Percentiles rank a stretch among this genome's conserved stretches.
phyloP scores from a whole-genome alignment of 2,797 vertebrate species.

The Lophotriccus pileatus region DNA sequence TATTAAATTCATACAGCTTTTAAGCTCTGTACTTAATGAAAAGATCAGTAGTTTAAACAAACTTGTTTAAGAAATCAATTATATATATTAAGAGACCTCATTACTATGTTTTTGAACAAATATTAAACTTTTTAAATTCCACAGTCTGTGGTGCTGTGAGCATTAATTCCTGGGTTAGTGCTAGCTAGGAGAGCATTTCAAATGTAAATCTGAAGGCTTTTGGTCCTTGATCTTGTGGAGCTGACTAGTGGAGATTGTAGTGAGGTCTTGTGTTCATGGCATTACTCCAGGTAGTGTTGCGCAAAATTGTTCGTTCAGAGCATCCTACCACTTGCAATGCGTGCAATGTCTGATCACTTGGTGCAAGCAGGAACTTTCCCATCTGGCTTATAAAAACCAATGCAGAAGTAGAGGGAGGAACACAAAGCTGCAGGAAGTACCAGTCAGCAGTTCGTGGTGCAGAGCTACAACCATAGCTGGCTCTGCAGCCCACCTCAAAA shows the following conservation, averaged over 20 bases:
- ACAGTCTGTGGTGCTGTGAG: not conserved
- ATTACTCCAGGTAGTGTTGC: not conserved
- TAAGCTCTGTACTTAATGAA: not conserved
- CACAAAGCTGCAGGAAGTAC: not conserved
- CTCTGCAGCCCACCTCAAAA: not conserved
- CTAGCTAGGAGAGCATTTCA: not conserved
- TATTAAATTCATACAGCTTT: not conserved
- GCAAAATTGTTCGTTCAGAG: not conserved
- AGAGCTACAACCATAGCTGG: not conserved
- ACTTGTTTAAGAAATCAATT: not conserved
- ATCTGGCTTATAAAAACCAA: not conserved
- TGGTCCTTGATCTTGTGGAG: not conserved
- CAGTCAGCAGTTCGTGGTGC: not conserved
- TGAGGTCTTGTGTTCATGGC: not conserved
- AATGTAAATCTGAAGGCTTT: not conserved
- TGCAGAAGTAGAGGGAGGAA: not conserved
- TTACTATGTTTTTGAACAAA: not conserved
- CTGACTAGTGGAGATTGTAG: not conserved
- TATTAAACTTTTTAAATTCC: not conserved
- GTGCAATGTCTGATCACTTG: not conserved
- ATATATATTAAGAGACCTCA: not conserved
- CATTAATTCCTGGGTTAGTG: not conserved
- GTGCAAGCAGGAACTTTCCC: not conserved
- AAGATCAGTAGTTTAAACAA: not conserved
- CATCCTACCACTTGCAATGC: rapidly evolving